Evolutionary conservation across 2,113 vertebrate species (phyloP).

Genomic region (Indicator maculatus): DNA sequence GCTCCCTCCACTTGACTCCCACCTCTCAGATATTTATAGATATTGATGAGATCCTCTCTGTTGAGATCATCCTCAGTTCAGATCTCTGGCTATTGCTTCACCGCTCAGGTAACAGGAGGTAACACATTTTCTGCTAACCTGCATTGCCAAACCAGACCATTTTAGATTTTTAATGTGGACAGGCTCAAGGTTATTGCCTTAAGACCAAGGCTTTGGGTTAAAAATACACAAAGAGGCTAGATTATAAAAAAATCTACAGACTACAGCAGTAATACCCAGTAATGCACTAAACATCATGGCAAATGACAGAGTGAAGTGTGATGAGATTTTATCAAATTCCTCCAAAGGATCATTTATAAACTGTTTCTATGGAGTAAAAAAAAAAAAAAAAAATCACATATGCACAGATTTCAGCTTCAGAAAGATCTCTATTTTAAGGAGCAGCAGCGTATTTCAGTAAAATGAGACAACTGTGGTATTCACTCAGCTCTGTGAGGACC

Average conservation of each 20-base stretch:
- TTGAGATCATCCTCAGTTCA: background rate
- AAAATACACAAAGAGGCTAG: background rate
- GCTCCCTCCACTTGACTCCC: too few relatives aligned
- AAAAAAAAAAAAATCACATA: background rate
- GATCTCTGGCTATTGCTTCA: background rate
- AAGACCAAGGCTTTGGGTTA: background rate
- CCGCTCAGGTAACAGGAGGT: background rate
- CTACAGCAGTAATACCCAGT: background rate
- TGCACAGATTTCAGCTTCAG: background rate
- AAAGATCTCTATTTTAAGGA: background rate
- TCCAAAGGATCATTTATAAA: background rate
- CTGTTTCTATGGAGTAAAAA: background rate
- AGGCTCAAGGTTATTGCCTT: background rate
- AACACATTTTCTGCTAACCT: background rate
- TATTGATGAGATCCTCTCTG: too few relatives aligned
- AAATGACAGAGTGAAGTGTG: background rate
- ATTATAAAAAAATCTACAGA: background rate
- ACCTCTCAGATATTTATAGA: too few relatives aligned
- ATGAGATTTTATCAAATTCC: background rate
- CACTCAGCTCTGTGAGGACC: background rate
- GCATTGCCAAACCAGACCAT: background rate
- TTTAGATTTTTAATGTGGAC: background rate
- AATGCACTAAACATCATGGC: accelerated
- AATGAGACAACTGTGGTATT: background rate
- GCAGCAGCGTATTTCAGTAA: background rate